phyloP scores from a whole-genome alignment of 2,888 invertebrate genomes.

The Sinodicranocentrus sp. region DNA sequence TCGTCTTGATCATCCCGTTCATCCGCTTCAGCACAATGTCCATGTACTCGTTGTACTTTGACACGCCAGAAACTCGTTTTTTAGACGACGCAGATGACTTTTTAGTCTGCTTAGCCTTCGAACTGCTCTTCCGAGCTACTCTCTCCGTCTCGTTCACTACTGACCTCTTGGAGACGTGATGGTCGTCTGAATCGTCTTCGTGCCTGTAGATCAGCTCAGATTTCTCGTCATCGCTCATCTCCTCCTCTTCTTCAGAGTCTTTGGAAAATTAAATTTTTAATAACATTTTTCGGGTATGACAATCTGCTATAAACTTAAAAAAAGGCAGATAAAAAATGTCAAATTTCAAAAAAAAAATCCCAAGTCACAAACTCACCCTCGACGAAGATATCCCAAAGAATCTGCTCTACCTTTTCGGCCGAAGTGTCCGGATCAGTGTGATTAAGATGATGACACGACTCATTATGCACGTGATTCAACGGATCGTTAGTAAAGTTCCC shows the following conservation, averaged over 20 bases:
- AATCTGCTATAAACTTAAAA: no score
- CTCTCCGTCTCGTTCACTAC: background rate
- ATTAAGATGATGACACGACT: background rate
- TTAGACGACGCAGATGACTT: background rate
- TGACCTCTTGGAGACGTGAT: background rate
- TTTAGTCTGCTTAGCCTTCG: no score
- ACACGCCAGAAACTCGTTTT: no score
- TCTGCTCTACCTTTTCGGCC: constrained; percentile 28
- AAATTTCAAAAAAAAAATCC: no score
- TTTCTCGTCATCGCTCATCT: background rate
- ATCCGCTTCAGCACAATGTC: constrained; percentile 74
- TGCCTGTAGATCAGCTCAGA: no score
- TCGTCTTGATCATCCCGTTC: constrained; percentile 73
- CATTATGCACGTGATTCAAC: background rate
- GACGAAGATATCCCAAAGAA: constrained; percentile 36
- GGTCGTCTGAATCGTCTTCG: no score
- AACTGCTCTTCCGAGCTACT: background rate
- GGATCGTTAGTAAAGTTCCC: background rate
- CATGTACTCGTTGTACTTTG: constrained; percentile 73
- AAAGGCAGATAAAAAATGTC: no score
- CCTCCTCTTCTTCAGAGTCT: background rate
- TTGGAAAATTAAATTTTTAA: no score
- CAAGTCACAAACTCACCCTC: no score
- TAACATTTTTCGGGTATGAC: no score
- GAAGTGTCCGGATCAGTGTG: background rate